Evolutionary conservation across 2,888 invertebrate genomes (phyloP).

Genomic region (Morpho helenor): DNA sequence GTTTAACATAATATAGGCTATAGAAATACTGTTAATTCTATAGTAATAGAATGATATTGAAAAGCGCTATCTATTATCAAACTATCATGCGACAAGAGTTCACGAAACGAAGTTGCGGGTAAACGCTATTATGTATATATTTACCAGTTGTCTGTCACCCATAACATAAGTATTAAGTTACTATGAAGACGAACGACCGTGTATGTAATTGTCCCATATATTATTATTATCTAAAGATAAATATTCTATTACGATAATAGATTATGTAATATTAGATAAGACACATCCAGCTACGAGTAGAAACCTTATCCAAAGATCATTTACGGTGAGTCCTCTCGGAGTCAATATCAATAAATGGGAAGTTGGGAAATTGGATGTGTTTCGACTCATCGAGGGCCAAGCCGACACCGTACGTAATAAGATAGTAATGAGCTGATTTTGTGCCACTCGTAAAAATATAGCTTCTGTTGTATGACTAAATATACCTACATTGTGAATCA

Average conservation of each 20-base stretch:
- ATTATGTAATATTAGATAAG: slow-evolving; percentile 12
- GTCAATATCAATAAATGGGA: slow-evolving; percentile 79
- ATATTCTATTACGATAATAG: background rate
- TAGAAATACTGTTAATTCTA: no score
- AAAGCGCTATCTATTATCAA: no score
- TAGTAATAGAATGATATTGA: no score
- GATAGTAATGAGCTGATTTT: slow-evolving; percentile 71
- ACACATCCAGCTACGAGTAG: slow-evolving; percentile 44
- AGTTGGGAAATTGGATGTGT: slow-evolving; percentile 78
- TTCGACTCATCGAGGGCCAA: slow-evolving; percentile 59
- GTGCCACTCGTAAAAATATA: slow-evolving; percentile 72
- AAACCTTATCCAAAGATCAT: slow-evolving; percentile 42
- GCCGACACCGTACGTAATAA: slow-evolving; percentile 70
- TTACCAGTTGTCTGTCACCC: no score
- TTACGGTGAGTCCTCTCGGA: slow-evolving; percentile 69
- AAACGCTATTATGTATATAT: no score
- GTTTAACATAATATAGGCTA: no score
- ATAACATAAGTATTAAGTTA: no score
- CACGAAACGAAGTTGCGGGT: no score
- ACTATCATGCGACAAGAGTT: no score
- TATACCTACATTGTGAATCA: slow-evolving; percentile 39
- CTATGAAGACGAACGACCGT: no score
- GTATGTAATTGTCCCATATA: no score
- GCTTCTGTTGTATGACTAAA: slow-evolving; percentile 68
- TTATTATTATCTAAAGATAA: background rate